phyloP scores from a whole-genome alignment of 2,113 vertebrate species.

The Hassar affinis region DNA sequence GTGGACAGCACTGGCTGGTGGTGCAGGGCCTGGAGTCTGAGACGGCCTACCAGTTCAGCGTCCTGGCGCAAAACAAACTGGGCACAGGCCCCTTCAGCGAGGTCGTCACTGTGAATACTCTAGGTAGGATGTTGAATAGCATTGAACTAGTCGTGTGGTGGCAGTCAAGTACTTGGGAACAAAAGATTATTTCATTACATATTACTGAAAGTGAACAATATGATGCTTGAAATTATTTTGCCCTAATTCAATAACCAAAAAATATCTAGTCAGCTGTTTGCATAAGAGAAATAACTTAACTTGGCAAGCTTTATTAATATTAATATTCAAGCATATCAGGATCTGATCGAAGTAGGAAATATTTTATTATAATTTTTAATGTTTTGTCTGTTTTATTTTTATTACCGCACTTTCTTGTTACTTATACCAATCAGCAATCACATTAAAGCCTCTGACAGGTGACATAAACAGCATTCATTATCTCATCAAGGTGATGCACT shows the following conservation, averaged over 20 bases:
- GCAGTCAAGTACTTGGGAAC: not conserved
- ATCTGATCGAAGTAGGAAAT: not conserved
- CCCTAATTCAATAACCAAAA: not conserved
- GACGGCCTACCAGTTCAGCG: conserved; percentile 97
- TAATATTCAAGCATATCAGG: not conserved
- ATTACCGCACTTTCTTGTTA: not conserved
- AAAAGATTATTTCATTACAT: not conserved
- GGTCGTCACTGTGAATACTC: conserved; percentile 99
- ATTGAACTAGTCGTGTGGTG: not conserved
- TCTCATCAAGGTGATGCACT: no score
- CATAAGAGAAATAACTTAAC: not conserved
- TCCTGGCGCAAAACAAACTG: conserved; percentile 96
- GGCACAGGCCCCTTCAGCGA: conserved; percentile 98
- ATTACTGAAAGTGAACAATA: not conserved
- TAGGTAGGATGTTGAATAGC: conserved; percentile 76
- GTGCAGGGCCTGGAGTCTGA: conserved; percentile 91
- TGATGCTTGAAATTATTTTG: not conserved
- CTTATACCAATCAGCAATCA: not conserved
- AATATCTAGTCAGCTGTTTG: not conserved
- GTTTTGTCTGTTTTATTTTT: not conserved
- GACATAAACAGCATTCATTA: no score
- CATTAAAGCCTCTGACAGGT: no score
- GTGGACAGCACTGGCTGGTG: conserved; percentile 85
- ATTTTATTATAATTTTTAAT: not conserved
- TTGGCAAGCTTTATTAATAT: not conserved